Percentiles rank a stretch among this genome's conserved stretches.
Conservation (phyloP, 2,113 vertebrate genomes). For the Phyllopteryx taeniolatus region DNA sequence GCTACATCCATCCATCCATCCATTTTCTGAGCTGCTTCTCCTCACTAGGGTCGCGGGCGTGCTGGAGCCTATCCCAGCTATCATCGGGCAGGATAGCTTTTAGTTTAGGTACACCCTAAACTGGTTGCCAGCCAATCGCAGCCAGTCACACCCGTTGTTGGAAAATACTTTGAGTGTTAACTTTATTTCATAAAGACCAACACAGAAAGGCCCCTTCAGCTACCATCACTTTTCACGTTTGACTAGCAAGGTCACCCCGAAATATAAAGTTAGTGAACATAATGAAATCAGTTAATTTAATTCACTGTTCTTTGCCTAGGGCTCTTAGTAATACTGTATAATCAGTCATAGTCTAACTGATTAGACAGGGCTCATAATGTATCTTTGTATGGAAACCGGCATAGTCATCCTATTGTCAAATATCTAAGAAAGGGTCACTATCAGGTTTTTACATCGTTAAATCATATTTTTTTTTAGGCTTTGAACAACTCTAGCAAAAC, state of each 20-base stretch:
- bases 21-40: too few species aligned
- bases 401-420: neutral
- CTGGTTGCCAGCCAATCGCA: too few species aligned
- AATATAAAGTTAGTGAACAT: neutral
- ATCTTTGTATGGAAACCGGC: neutral
- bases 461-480: neutral
- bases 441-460: neutral
- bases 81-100: too few species aligned
- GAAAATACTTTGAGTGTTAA: too few species aligned
- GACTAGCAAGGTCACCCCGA: neutral
- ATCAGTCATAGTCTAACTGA: neutral
- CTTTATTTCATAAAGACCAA: neutral
- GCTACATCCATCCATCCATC: too few species aligned
- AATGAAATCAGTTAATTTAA: neutral
- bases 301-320: neutral
- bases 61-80: too few species aligned
- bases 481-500: too few species aligned
- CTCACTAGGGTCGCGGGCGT: too few species aligned
- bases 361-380: neutral
- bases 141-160: too few species aligned
- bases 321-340: neutral
- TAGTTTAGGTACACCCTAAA: too few species aligned
- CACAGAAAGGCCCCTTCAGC: neutral
- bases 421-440: neutral
- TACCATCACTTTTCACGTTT: neutral